phyloP scores from a whole-genome alignment of 1,140 invertebrate genomes.

The Aporrectodea caliginosa region DNA sequence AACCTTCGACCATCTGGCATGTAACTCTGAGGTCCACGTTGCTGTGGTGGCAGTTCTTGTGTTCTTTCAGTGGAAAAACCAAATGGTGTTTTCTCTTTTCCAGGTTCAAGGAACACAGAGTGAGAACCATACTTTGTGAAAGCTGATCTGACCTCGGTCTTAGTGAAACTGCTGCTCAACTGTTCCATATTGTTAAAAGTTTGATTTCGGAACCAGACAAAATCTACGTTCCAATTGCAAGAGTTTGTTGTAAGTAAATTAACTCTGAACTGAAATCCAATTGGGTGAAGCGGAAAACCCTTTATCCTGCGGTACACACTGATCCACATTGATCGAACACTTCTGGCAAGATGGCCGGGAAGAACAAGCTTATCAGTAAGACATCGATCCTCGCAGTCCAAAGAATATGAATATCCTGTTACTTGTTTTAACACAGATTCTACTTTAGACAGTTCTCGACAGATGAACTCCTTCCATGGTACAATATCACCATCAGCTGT shows the following conservation, averaged over 20 bases:
- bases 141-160: neutral
- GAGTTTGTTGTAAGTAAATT: neutral
- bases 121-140: neutral
- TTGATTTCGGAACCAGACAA: conserved; percentile 23
- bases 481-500: neutral
- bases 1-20: conserved; percentile 43
- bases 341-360: neutral
- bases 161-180: conserved; percentile 5
- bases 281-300: neutral
- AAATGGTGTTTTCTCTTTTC: neutral
- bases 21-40: conserved; percentile 39
- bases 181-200: conserved; percentile 23
- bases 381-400: neutral
- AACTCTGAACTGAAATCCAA: neutral
- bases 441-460: neutral
- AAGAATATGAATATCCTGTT: neutral
- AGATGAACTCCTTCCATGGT: neutral
- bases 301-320: neutral
- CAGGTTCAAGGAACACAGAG: neutral
- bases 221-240: conserved; percentile 24
- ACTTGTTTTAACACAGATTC: neutral
- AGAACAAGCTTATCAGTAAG: neutral
- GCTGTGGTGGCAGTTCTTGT: too few relatives aligned
- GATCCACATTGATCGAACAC: neutral
- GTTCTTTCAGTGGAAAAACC: neutral